A percentile compares a stretch with the other conserved stretches of the same genome.
Evolutionary conservation across 2,797 vertebrate species (phyloP).

Genomic region (Crax fasciolata): DNA sequence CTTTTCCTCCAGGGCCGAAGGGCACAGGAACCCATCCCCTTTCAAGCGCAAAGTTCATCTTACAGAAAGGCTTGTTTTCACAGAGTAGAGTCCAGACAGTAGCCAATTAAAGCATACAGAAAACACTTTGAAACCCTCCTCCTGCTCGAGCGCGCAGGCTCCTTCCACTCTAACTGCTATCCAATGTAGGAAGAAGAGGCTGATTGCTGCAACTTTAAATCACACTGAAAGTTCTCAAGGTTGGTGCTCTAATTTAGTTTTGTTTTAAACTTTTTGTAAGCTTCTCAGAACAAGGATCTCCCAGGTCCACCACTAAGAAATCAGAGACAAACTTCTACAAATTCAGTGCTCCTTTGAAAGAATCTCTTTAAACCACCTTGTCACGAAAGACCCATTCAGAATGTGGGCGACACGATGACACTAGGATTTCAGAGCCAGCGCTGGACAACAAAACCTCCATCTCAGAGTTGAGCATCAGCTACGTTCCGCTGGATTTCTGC

Average conservation of each 20-base stretch:
- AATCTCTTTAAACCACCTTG: conserved; percentile 85
- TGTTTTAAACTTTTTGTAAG: conserved; percentile 75
- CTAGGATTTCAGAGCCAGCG: conserved; percentile 73
- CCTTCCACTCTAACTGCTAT: conserved; percentile 72
- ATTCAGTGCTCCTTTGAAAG: conserved; percentile 84
- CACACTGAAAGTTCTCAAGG: conserved; percentile 83
- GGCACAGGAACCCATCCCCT: conserved; percentile 79
- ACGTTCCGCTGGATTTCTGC: conserved; percentile 9
- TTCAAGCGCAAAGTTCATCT: conserved; percentile 70
- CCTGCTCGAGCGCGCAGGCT: conserved; percentile 79
- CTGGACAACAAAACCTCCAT: conserved; percentile 80
- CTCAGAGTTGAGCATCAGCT: conserved; percentile 77
- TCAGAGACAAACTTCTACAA: conserved; percentile 87
- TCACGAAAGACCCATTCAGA: conserved; percentile 85
- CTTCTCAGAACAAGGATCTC: conserved; percentile 83
- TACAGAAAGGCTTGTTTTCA: conserved; percentile 76
- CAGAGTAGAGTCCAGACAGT: conserved; percentile 82
- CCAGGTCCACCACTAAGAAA: conserved; percentile 87
- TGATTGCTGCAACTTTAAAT: conserved; percentile 85
- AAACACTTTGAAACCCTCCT: conserved; percentile 82
- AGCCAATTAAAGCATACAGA: conserved; percentile 84
- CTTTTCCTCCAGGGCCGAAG: conserved; percentile 78
- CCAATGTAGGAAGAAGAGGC: conserved; percentile 78
- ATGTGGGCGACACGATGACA: conserved; percentile 83
- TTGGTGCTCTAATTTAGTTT: conserved; percentile 83